Evolutionary conservation across 2,888 invertebrate species (phyloP), one percentile per base, ranked within the genome.

Genomic region (Herminia tarsipennalis): DNA sequence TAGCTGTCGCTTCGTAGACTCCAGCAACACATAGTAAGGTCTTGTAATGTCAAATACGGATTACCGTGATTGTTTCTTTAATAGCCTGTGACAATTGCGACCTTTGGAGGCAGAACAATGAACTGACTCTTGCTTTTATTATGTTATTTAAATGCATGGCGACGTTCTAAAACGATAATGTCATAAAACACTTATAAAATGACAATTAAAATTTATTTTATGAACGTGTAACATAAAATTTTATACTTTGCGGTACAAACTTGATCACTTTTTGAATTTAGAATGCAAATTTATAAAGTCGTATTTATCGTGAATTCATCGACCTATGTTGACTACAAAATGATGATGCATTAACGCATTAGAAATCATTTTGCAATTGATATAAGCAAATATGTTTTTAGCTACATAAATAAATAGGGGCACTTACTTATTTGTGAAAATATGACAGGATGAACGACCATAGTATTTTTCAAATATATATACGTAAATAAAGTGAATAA

Each of bases 41-140:
- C 10, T 9, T 14, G 36, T 14, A 10, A 2, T 60, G 54, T 57
- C 60, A 56, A 57, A 66, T 61, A 57, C 46, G 60, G 63, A 66
- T 62, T 63, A 51, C 24, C 41, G 42, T 51, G 51, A 60, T 66
- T 63, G 66, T 66, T 60, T 55, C 40, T 48, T 51, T 54, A 62
- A 56, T 54, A 49, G 49, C n/a, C 44, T 64, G 61, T 43, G 66
- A 61, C 45, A 54, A 56, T 47, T 25, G 46, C 39, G 52, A 57
- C 55, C 58, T 61, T 57, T 56, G 18, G 5, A 18, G 41, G 22
- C 45, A 40, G 53, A 34, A 54, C 60, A 58, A 61, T 61, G 58
- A 53, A 56, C 60, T 35, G 40, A 12, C 38, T 43, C n/a, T 37
- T 35, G 41, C 41, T 28, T 25, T 3, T 27, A 57, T 48, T 40